Evolutionary conservation across 2,797 vertebrate species (phyloP).

Genomic region (Muscicapa striata): DNA sequence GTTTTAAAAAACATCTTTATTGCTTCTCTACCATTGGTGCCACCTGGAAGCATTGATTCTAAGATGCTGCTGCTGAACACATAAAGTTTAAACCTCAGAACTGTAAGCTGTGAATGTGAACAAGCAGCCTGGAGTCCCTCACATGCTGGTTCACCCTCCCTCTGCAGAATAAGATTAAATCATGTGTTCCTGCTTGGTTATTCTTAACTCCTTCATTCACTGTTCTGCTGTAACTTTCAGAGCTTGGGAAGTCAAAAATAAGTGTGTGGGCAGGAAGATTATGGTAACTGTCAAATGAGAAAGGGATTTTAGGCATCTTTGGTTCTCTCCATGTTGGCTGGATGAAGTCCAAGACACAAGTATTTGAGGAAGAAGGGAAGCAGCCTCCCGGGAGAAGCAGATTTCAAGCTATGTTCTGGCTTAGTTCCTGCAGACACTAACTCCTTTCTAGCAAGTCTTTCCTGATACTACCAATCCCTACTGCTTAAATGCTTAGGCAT

Average conservation of each 20-base stretch:
- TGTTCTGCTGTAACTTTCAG: background rate
- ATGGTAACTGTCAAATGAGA: background rate
- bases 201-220: slow-evolving; percentile 26
- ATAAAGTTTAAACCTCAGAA: background rate
- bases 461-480: background rate
- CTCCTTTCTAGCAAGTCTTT: background rate
- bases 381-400: background rate
- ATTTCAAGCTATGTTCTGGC: slow-evolving; percentile 16
- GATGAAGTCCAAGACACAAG: slow-evolving; percentile 30
- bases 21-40: background rate
- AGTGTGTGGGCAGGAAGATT: background rate
- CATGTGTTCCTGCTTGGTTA: background rate
- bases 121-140: background rate
- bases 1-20: background rate
- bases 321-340: slow-evolving; percentile 8
- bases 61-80: background rate
- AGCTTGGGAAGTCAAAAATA: slow-evolving; percentile 1
- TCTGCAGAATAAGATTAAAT: slow-evolving; percentile 1
- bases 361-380: slow-evolving; percentile 21
- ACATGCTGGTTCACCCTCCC: background rate
- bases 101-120: background rate
- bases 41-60: background rate
- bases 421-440: slow-evolving; percentile 14
- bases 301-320: background rate
- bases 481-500: background rate